phyloP scores from a whole-genome alignment of 1,140 invertebrate genomes.

The Rhynchophorus ferrugineus region DNA sequence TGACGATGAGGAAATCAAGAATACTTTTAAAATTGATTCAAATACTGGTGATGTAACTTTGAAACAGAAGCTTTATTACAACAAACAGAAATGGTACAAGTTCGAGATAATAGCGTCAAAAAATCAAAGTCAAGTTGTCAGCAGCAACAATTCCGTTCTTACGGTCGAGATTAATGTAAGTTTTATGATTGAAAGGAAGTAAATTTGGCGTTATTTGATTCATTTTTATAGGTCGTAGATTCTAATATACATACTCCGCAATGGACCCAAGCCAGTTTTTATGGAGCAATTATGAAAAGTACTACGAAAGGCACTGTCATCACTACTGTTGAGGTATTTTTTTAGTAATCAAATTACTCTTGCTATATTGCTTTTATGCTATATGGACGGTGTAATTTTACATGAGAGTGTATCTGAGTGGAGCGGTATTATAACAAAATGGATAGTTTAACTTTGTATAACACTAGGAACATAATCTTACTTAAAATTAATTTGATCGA shows the following conservation, averaged over 20 bases:
- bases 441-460: too few species aligned
- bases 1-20: background rate
- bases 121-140: background rate
- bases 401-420: too few species aligned
- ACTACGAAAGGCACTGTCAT: conserved; percentile 4
- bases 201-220: too few species aligned
- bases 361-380: too few species aligned
- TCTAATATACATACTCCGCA: conserved; percentile 12
- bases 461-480: too few species aligned
- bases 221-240: conserved; percentile 19
- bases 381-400: too few species aligned
- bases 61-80: background rate
- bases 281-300: conserved; percentile 17
- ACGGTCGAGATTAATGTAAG: background rate
- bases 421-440: too few species aligned
- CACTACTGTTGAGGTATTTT: conserved; percentile 15
- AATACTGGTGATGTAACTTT: background rate
- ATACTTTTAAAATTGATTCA: background rate
- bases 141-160: background rate
- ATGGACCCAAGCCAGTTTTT: conserved; percentile 13
- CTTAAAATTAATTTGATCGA: too few species aligned
- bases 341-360: too few species aligned
- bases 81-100: background rate
- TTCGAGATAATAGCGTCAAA: background rate
- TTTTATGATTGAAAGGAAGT: too few species aligned